Base-by-base conservation (phyloP, 2,888 invertebrate species). In the Mantis religiosa region DNA sequence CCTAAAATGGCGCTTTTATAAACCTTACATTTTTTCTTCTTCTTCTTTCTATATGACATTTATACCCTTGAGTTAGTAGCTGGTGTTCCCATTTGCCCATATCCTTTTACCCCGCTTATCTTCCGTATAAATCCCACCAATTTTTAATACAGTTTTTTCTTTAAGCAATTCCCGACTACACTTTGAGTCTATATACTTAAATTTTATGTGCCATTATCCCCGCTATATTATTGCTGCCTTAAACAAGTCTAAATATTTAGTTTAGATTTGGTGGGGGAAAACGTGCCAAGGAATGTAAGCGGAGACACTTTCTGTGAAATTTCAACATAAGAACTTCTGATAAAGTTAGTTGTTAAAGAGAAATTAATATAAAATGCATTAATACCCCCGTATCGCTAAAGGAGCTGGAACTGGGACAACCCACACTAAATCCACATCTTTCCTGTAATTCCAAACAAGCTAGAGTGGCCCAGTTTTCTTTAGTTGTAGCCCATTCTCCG, bases 91-190 rank as follows among this genome's bases (percentile, higher is more conserved):
- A 81, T 54, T 88, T 81, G 20, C 71, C 88, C 25, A 82, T 34
- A 82, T 71, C 85, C 81, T 20, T n/a, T 81, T 71, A 84, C 88
- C 81, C 81, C 54, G 71, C 82, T 85, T 88, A 88, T 88, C 88
- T 85, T 71, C 28, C 87, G 41, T 87, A 87, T 89, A 89, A 89
- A 89, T 89, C 87, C 88, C 85, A 83, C 82, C 84, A 30, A 87
- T 89, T 89, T 89, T 89, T 89, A 89, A 89, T 89, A 88, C 89
- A 84, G 85, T 87, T 28, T 41, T 89, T 89, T 87, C 85, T 87
- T 88, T 81, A 71, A 86, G 86, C 81, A 86, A 86, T 86, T 86
- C 86, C 86, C 86, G 54, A 47, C 85, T 85, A 47, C 27, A 85
- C 47, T 41, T 47, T 85, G 86, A 86, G 86, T 86, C 47, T 86